Evolutionary conservation across 2,797 vertebrate species (phyloP).

Genomic region (Gymnoscopelus microlampas): DNA sequence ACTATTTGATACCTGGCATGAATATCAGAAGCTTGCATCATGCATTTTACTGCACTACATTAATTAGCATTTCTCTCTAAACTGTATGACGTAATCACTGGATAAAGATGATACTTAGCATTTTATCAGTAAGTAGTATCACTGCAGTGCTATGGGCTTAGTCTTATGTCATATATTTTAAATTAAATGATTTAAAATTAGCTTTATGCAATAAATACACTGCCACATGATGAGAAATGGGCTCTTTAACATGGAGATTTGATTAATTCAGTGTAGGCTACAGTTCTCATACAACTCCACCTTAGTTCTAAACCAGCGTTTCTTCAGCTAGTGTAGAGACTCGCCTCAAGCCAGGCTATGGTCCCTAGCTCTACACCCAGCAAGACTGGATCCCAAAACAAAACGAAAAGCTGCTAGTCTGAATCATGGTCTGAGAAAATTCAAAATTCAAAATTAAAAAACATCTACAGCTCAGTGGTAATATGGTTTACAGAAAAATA

Average conservation of each 20-base stretch:
- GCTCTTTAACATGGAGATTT: not conserved
- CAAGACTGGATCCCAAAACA: not conserved
- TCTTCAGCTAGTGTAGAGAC: too few species aligned
- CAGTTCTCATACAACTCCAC: not conserved
- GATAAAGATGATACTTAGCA: constrained; percentile 25
- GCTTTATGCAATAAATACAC: constrained; percentile 17
- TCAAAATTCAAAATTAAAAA: constrained; percentile 7
- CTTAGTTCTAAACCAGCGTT: not conserved
- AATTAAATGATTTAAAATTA: constrained; percentile 17
- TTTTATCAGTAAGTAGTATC: constrained; percentile 19
- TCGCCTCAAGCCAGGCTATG: too few species aligned
- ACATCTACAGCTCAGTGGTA: constrained; percentile 11
- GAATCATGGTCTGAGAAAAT: not conserved
- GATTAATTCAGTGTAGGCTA: too few species aligned
- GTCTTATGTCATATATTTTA: not conserved
- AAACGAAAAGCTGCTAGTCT: constrained; percentile 29
- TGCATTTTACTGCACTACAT: constrained; percentile 16
- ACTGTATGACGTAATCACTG: constrained; percentile 19
- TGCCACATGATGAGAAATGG: not conserved
- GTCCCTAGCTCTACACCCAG: not conserved
- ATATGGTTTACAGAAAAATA: constrained; percentile 9
- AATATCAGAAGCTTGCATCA: constrained; percentile 26
- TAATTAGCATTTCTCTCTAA: constrained; percentile 10
- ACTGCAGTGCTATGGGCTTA: constrained; percentile 1
- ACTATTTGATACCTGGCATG: not conserved